Percentiles rank a stretch among this genome's conserved stretches.
Conservation (phyloP, 2,797 vertebrate genomes). For the Gymnodraco acuticeps region DNA sequence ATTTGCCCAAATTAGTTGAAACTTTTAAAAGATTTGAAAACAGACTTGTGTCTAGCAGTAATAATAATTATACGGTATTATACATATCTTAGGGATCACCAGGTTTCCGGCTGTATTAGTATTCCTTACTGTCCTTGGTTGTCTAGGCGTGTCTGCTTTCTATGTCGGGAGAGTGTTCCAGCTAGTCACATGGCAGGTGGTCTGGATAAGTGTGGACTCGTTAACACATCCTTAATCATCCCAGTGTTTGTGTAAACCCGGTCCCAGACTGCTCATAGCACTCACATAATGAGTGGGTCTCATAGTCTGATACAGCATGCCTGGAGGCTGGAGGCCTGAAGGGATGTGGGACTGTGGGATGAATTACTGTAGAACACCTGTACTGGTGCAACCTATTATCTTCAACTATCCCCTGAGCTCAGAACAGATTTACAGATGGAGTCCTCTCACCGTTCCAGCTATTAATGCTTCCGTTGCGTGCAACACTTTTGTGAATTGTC, state of each 20-base stretch:
- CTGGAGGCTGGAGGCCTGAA: slow-evolving; percentile 58
- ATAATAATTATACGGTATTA: slow-evolving; percentile 25
- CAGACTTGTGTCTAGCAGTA: slow-evolving; percentile 18
- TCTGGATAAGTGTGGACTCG: slow-evolving; percentile 74
- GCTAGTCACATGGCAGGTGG: slow-evolving; percentile 71
- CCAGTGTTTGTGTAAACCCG: slow-evolving; percentile 77
- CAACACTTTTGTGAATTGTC: slow-evolving; percentile 17
- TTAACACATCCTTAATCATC: slow-evolving; percentile 84
- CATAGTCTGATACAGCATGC: slow-evolving; percentile 48
- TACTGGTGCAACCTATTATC: slow-evolving; percentile 62
- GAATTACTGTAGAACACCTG: slow-evolving; percentile 72
- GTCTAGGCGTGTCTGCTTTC: slow-evolving; percentile 25
- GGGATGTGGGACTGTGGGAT: slow-evolving; percentile 59
- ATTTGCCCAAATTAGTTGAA: slow-evolving; percentile 57
- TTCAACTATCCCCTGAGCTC: slow-evolving; percentile 43
- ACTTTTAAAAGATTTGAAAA: slow-evolving; percentile 36
- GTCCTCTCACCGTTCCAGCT: slow-evolving; percentile 27
- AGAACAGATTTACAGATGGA: slow-evolving; percentile 67
- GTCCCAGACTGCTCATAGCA: slow-evolving; percentile 62
- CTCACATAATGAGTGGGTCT: slow-evolving; percentile 73
- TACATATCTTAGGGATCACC: slow-evolving; percentile 30
- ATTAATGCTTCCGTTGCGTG: slow-evolving; percentile 47
- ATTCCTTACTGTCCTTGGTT: slow-evolving; percentile 29
- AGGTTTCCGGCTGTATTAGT: slow-evolving; percentile 33
- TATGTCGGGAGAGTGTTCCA: slow-evolving; percentile 43